Base-by-base conservation (phyloP, 2,888 invertebrate genomes). In the Campaea margaritaria region DNA sequence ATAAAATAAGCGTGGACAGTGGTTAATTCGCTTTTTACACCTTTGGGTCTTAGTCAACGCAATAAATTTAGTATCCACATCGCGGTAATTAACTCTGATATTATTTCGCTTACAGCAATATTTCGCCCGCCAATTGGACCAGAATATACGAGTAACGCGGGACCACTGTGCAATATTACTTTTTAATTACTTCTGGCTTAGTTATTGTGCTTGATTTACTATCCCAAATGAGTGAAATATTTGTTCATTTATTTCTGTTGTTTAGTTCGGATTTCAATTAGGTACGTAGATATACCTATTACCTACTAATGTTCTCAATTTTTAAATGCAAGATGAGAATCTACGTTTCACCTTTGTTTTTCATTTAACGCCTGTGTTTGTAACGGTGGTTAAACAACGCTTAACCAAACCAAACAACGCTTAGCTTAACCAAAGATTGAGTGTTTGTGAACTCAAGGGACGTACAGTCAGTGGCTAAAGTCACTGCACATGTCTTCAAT, bases 51-150 rank as follows among this genome's bases (percentile, higher is more conserved):
- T 49, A 68, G 64, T 69, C 56, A 67, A 58, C 50, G 67, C 65
- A 69, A 75, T 75, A 75, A 70, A 73, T 74, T 68, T 49, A 65
- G 67, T 73, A 75, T 72, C 68, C 67, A 69, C 63, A 69, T 56
- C 56, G 66, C 64, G 65, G 64, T 75, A 76, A 80, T 79, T 79
- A 77, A 77, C 70, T 78, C 72, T 73, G 74, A 74, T 75, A 70
- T 75, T 70, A 77, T 76, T 73, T 72, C 64, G 69, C 73, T 73
- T 59, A 60, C 63, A 69, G 71, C 64, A 67, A 71, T 76, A 75
- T 73, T 78, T 67, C 67, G 64, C 56, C 5, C 50, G 56, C 41
- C 41, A 39, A 62, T 65, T 36, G 62, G 54, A 48, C 39, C 60
- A 47, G 53, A 64, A 63, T 53, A 64, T 41, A 57, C 57, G 52